A percentile compares a stretch with the other conserved stretches of the same genome.
These are phyloP conservation scores for Hedychridium roseum DNA, from an alignment of 2,888 invertebrate genomes.

Conservation along the genomic window DNA sequence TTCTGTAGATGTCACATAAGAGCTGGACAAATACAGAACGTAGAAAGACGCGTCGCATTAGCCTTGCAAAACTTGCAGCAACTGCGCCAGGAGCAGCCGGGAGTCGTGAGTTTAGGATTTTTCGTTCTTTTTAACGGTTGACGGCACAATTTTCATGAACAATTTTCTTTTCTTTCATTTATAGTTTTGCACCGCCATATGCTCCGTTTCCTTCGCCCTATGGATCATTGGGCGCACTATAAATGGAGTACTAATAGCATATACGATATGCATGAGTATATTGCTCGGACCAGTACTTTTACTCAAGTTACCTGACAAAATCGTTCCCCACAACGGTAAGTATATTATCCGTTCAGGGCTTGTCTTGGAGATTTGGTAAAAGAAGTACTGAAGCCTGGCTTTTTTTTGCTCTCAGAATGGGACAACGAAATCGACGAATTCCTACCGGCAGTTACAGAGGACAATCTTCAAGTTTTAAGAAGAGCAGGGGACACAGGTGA, in stretches of 20 bases:
- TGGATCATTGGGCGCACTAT: constrained; percentile 54
- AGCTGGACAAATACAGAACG: constrained; percentile 46
- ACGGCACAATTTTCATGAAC: neutral
- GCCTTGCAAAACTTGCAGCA: constrained; percentile 41
- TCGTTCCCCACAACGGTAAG: constrained; percentile 51
- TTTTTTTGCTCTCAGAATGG: too few relatives aligned
- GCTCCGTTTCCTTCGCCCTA: constrained; percentile 46
- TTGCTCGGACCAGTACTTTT: constrained; percentile 52
- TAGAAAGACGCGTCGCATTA: constrained; percentile 45
- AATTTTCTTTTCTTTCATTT: constrained; percentile 15
- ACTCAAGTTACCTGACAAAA: constrained; percentile 44
- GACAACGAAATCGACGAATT: constrained; percentile 63
- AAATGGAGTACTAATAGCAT: constrained; percentile 51
- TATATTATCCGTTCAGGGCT: neutral
- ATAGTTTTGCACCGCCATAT: constrained; percentile 56
- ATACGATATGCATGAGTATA: constrained; percentile 52
- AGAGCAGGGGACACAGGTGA: constrained; percentile 60
- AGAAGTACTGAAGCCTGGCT: too few relatives aligned
- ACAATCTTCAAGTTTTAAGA: constrained; percentile 58
- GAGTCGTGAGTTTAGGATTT: constrained; percentile 43
- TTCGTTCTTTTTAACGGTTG: neutral
- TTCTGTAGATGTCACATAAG: constrained; percentile 46
- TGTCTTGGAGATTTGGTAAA: neutral
- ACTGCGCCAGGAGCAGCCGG: constrained; percentile 53
- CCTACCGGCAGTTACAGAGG: constrained; percentile 58